Base-by-base conservation (phyloP, 2,797 vertebrate species). In the Dermochelys coriacea region DNA sequence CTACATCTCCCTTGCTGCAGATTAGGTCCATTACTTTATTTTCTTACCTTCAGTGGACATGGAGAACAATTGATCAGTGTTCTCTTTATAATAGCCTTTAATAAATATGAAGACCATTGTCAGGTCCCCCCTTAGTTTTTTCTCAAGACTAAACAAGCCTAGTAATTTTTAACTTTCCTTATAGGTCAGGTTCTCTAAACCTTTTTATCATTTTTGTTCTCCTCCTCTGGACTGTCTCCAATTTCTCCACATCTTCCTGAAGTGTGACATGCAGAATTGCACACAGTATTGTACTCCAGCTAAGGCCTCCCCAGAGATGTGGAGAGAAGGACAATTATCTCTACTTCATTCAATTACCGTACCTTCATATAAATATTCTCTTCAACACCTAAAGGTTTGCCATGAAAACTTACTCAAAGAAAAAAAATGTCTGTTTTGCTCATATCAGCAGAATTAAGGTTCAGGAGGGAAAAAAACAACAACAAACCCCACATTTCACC, bases 351-450 rank as follows among this genome's bases (percentile, higher is more conserved):
- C 31, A 64, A 4, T 61, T 61, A 34, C 5, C 14, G 16, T n/a
- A 19, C 15, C 7, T 64, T 64, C 16, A 64, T n/a, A n/a, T 4
- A 50, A 80, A 7, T 64, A 74, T 54, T 21, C 8, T 68, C 52
- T 86, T 85, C n/a, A 75, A 19, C 25, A 54, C 8, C 11, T 64
- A 10, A 51, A 0, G 0, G 10, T 81, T 81, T 64, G 6, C 12
- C 5, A 84, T 16, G 0, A 5, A 86, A 91, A 91, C 47, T 4
- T 74, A 91, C 47, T 4, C 74, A 64, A 16, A 85, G 51, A 31
- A 71, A 83, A 91, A 41, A 2, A 21, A 51, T 0, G 0, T 3
- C 16, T 25, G 2, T 47, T 93, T 81, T 57, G 31, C 8, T 29
- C 31, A 41, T 45, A 23, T 27, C 21, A 75, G 74, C 25, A 75